A percentile compares a stretch with the other conserved stretches of the same genome.
Evolutionary conservation across 2,113 vertebrate genomes (phyloP).

Genomic region (Passer domesticus): DNA sequence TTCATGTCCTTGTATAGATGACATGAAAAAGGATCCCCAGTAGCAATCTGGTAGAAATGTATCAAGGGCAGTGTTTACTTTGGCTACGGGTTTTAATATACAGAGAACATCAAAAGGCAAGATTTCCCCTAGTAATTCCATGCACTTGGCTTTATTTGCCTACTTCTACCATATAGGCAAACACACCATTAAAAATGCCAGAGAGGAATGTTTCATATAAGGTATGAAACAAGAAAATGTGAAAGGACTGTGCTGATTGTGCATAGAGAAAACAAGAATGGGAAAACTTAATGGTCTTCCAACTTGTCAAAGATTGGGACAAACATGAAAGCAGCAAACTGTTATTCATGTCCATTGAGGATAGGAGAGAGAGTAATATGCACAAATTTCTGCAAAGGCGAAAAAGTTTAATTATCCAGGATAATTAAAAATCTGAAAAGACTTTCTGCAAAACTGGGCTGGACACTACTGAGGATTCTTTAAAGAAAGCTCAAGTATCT

Average conservation of each 20-base stretch:
- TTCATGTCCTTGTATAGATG: not conserved
- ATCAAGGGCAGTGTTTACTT: not conserved
- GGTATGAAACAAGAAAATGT: not conserved
- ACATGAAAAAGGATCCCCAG: not conserved
- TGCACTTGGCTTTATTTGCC: not conserved
- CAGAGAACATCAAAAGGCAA: not conserved
- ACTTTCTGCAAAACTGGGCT: not conserved
- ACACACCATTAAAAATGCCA: not conserved
- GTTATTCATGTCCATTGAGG: not conserved
- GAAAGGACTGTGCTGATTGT: not conserved
- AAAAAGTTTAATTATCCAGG: slow-evolving; percentile 4
- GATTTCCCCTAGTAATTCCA: not conserved
- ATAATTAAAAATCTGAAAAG: not conserved
- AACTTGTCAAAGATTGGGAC: not conserved
- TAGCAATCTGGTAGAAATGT: not conserved
- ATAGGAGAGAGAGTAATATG: not conserved
- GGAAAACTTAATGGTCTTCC: not conserved
- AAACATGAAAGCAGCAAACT: not conserved
- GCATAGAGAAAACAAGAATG: not conserved
- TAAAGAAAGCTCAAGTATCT: not conserved
- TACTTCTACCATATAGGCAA: not conserved
- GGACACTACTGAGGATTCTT: not conserved
- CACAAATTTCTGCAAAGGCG: not conserved
- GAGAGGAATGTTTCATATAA: not conserved
- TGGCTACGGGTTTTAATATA: not conserved